Conservation (phyloP, 2,888 invertebrate species). For the Orthosia incerta region DNA sequence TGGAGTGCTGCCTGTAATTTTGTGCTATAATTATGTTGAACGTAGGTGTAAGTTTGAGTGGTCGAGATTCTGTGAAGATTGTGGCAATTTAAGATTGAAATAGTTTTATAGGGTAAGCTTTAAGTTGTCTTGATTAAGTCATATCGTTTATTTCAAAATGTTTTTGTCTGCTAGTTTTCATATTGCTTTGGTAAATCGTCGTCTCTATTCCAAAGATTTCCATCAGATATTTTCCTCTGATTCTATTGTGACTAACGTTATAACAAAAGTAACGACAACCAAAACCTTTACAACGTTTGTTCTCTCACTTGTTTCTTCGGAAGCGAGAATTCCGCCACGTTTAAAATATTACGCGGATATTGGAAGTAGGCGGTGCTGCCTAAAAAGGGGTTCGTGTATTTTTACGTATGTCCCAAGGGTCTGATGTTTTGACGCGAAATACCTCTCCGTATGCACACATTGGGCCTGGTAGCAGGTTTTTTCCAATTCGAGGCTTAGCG, state of each 20-base stretch:
- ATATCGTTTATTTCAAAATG: neutral
- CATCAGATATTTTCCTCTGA: neutral
- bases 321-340: conserved; percentile 42
- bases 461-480: conserved; percentile 23
- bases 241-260: neutral
- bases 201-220: neutral
- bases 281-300: conserved; percentile 38
- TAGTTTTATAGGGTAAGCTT: conserved; percentile 24
- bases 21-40: conserved; percentile 10
- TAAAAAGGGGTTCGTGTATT: conserved; percentile 59
- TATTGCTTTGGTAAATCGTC: neutral
- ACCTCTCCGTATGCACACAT: conserved; percentile 54
- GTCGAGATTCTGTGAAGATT: conserved; percentile 18
- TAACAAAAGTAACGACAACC: conserved; percentile 7
- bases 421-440: conserved; percentile 59
- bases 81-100: conserved; percentile 22
- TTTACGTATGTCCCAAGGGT: conserved; percentile 61
- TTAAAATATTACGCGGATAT: conserved; percentile 64
- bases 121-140: neutral
- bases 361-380: conserved; percentile 60
- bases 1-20: conserved; percentile 44
- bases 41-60: conserved; percentile 15
- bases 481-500: conserved; percentile 53
- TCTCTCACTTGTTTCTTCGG: conserved; percentile 7
- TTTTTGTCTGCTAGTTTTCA: neutral